Base-by-base conservation (phyloP, 1,140 invertebrate species). In the Drosophila tsacasi region DNA sequence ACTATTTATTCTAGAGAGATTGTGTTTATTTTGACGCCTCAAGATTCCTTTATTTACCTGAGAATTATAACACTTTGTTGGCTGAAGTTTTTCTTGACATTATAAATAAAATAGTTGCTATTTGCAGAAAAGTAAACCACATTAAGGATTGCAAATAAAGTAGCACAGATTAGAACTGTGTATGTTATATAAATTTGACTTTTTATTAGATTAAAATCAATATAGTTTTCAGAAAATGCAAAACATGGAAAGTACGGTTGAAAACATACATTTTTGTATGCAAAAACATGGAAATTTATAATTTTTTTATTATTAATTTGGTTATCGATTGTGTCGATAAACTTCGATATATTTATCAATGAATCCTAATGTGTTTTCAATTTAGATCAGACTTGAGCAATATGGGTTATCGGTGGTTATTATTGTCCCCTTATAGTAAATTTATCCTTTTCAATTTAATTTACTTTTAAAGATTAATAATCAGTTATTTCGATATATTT, bases 21-120 rank as follows among this genome's bases (percentile, higher is more conserved):
- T 71, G 63, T 55, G 67, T 71, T 71, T 30, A 68, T 30, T 57
- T 71, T 71, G 49, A 71, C 67, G 54, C 67, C 37, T 71, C 15
- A 42, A 50, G 52, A 59, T 37, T 21, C 17, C 21, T 61, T 61
- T 62, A 63, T 42, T 42, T 60, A 23, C 27, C 55, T 71, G 52
- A 35, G 42, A 71, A 35, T 40, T 50, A 19, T 39, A 27, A 19
- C 67, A 46, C 17, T 23, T 21, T 13, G 30, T 54, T n/a, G 25
- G 8, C n/a, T 30, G 7, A 39, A 49, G 13, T 17, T 32, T 54
- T 37, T 37, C 32, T 23, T 37, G 32, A 37, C 13, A 55, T 37
- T 37, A 55, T 2, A 54, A 37, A 13, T 17, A 21, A 5, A 25
- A 15, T 35, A 35, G 19, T 35, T 62, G 7, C 17, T 62, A 32